A percentile compares a stretch with the other conserved stretches of the same genome.
Conservation (phyloP, 2,113 vertebrate species). For the Tursiops truncatus region DNA sequence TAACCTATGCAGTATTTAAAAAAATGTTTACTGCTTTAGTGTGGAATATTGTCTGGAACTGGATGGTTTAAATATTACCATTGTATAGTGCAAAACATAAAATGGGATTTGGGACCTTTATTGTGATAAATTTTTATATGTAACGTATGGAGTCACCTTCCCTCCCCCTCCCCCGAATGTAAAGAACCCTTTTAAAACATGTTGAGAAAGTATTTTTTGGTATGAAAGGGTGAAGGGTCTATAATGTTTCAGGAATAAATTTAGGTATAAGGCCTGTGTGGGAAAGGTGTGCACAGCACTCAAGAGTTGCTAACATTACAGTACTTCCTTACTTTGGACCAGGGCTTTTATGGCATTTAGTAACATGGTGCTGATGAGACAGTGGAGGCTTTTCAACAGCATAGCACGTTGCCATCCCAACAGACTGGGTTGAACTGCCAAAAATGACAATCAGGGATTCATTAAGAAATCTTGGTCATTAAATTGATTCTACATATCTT, state of each 20-base stretch:
- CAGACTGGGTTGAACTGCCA: slow-evolving; percentile 15
- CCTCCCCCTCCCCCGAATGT: neutral
- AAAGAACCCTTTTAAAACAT: slow-evolving; percentile 44
- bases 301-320: neutral
- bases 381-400: neutral
- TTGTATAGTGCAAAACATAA: slow-evolving; percentile 20
- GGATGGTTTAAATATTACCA: slow-evolving; percentile 12
- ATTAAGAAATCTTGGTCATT: slow-evolving; percentile 19
- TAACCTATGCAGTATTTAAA: slow-evolving; percentile 41
- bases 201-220: slow-evolving; percentile 15
- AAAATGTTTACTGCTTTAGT: slow-evolving; percentile 70
- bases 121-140: slow-evolving; percentile 15
- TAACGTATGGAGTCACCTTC: neutral
- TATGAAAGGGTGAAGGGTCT: neutral
- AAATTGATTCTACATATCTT: slow-evolving; percentile 51
- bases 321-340: neutral
- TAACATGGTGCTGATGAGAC: neutral
- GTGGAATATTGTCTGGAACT: slow-evolving; percentile 14
- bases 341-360: neutral
- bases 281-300: neutral
- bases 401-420: neutral
- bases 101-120: neutral
- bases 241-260: neutral
- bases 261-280: neutral
- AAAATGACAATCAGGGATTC: slow-evolving; percentile 71